phyloP scores from a whole-genome alignment of 1,140 invertebrate species.

The Heliconius hermathena region DNA sequence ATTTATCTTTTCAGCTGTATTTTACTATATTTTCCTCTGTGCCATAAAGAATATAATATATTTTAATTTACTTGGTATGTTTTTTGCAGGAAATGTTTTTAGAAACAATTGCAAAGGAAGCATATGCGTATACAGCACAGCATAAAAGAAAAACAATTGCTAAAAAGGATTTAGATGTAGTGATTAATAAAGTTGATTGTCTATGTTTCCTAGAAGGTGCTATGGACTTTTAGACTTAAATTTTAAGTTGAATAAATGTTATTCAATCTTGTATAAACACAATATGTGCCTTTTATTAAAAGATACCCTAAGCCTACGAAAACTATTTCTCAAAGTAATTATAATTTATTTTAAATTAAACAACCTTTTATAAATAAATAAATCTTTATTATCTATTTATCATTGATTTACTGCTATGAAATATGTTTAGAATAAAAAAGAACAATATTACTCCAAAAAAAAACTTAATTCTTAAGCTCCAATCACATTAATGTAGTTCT shows the following conservation, averaged over 20 bases:
- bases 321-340: neutral
- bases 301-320: neutral
- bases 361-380: neutral
- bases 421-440: too few relatives aligned
- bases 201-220: conserved; percentile 91
- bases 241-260: neutral
- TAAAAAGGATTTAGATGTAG: conserved; percentile 89
- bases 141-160: conserved; percentile 92
- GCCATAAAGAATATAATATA: neutral
- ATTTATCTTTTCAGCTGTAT: too few relatives aligned
- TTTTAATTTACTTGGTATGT: neutral
- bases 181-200: conserved; percentile 87
- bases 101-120: conserved; percentile 89
- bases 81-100: conserved; percentile 91
- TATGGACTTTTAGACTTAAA: conserved; percentile 82
- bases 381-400: too few relatives aligned
- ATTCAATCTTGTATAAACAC: neutral
- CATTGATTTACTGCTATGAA: too few relatives aligned
- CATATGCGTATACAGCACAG: conserved; percentile 86
- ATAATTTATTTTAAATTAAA: neutral
- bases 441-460: too few relatives aligned
- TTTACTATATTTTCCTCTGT: too few relatives aligned
- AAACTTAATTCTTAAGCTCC: too few relatives aligned
- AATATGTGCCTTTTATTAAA: neutral
- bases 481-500: too few relatives aligned